Base-by-base conservation (phyloP, 2,888 invertebrate species). In the Furcula furcula region DNA sequence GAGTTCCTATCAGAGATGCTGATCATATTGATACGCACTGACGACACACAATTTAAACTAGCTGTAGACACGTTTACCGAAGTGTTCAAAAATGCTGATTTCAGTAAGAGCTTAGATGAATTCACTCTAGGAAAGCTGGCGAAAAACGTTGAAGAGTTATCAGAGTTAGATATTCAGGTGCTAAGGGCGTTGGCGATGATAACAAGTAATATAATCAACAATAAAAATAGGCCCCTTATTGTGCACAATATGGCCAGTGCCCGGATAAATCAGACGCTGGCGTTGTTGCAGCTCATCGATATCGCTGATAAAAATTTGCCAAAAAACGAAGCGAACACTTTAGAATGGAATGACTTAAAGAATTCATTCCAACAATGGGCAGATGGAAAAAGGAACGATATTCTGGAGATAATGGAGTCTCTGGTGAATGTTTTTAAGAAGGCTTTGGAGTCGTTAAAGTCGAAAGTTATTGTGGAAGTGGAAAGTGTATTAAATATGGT, bases 221-320 rank as follows among this genome's bases (percentile, higher is more conserved):
- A 51, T 31, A 65, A 52, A 37, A 64, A 74, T 30, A 44, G 39
- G 2, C 77, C 77, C 0, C 7, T 57, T 2, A n/a, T 60, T 2
- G 13, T 52, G 4, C 22, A 46, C 16, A 40, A 36, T 40, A 6
- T 14, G 14, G 20, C 11, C 0, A 43, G 46, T 6, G 39, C 33
- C 1, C 19, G 41, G 2, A 32, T 66, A 0, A 62, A 65, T 2
- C 49, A 48, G 11, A 69, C 76, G 0, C 18, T 70, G 4, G 62
- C 63, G 0, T 46, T 71, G n/a, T 34, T 72, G n/a, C 62, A 67
- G 3, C 33, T 71, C 0, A 11, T 74, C 1, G 57, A 73, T 5
- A 30, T 45, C 2, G 11, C 64, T 2, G 64, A 75, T 7, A 44
- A 46, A 1, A 46, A 46, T 0, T 26, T 71, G 7, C 53, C 53